These are phyloP conservation scores for Idaea straminata DNA, from an alignment of 2,888 invertebrate genomes.

Conservation along the genomic window DNA sequence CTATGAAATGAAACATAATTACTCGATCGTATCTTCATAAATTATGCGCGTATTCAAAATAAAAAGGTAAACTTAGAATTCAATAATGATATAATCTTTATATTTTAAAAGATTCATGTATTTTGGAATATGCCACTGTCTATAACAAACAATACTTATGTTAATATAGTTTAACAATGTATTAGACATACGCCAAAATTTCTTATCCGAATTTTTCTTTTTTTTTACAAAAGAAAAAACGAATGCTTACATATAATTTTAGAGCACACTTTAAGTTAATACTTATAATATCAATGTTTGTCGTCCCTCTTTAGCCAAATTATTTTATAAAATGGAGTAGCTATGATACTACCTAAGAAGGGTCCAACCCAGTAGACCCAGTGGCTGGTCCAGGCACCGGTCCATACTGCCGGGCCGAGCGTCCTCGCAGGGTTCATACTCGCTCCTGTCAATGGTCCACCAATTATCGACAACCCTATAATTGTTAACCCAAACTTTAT, in stretches of 20 bases:
- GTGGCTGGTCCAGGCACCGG: constrained; percentile 82
- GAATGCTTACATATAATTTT: background rate
- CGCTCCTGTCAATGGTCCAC: constrained; percentile 85
- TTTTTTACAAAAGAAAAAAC: background rate
- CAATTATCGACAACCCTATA: constrained; percentile 82
- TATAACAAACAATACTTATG: too few species aligned
- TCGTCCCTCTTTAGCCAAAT: constrained; percentile 38
- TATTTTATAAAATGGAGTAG: constrained; percentile 53
- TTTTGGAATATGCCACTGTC: too few species aligned
- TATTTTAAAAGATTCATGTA: too few species aligned
- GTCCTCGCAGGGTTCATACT: constrained; percentile 87
- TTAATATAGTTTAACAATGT: too few species aligned
- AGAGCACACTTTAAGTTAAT: background rate
- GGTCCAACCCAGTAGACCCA: constrained; percentile 89
- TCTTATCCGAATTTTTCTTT: background rate
- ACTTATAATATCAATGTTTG: background rate
- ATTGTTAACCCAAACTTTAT: constrained; percentile 85
- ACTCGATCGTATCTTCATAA: too few species aligned
- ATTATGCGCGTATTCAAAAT: too few species aligned
- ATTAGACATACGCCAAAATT: background rate
- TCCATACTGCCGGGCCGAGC: constrained; percentile 86
- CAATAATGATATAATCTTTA: too few species aligned
- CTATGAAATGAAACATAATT: background rate
- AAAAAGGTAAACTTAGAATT: too few species aligned
- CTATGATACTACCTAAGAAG: constrained; percentile 49